Base-by-base conservation (phyloP, 2,797 vertebrate genomes). In the Hypotaenidia okinawae region DNA sequence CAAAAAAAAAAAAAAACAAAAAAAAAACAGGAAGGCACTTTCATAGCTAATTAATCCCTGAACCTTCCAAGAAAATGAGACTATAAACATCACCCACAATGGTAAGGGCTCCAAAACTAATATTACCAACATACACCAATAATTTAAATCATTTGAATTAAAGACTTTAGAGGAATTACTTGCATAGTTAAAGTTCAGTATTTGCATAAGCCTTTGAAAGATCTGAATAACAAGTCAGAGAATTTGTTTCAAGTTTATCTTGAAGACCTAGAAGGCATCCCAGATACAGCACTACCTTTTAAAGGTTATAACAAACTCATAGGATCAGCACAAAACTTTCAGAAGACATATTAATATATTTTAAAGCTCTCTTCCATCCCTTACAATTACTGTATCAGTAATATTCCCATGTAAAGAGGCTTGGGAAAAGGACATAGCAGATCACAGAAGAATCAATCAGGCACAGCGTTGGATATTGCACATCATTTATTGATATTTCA, bases 191-290 rank as follows among this genome's bases (percentile, higher is more conserved):
- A 93, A 94, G 80, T 89, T 90, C 89, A 79, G 16, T 81, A 90
- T 91, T 93, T 94, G 63, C 74, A 41, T 83, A 90, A 93, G 57
- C 57, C 74, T 77, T 82, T 76, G 57, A 57, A 77, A 76, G n/a
- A 54, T 58, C 35, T 61, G 68, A 89, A 25, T 62, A 93, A 78
- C 52, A 93, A 90, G 41, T 57, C 33, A 79, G 18, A 66, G 14
- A 55, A 59, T 66, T 82, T 79, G 39, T 76, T 96, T 82, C 39
- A 70, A 89, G 74, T 74, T 81, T 90, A 62, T 55, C 68, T 93
- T 59, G 61, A 94, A 68, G 59, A 84, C 23, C 63, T 77, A 58
- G 59, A 84, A 86, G 52, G 47, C 35, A 91, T 14, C 33, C 32
- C 41, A 43, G 67, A 81, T 23, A 76, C 25, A 39, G 13, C 17